A percentile compares a stretch with the other conserved stretches of the same genome.
phyloP scores from a whole-genome alignment of 2,888 invertebrate genomes.

The Chrysolina americana region DNA sequence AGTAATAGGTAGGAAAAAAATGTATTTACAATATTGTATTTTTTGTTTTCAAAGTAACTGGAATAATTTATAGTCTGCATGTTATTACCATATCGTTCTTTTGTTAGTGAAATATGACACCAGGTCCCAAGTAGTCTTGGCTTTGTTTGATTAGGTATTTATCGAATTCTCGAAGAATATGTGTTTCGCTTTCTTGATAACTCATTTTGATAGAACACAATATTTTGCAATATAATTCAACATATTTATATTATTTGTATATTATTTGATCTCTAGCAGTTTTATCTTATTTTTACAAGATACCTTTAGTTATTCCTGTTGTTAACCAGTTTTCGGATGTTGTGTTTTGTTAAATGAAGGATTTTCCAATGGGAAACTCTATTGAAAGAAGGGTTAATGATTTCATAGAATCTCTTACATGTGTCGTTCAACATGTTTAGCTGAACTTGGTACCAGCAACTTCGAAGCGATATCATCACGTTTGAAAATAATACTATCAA shows the following conservation, averaged over 20 bases:
- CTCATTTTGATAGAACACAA: background rate
- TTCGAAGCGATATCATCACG: too few relatives aligned
- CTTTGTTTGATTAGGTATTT: background rate
- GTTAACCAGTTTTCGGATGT: background rate
- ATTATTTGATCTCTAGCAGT: background rate
- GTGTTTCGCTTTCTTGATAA: background rate
- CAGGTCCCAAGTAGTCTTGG: background rate
- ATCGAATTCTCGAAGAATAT: background rate
- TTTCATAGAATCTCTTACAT: too few relatives aligned
- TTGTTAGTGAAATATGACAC: background rate
- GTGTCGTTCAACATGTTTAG: too few relatives aligned
- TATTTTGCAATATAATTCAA: background rate
- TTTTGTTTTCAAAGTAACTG: background rate
- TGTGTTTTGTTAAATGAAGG: background rate
- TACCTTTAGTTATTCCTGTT: background rate
- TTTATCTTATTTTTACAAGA: background rate
- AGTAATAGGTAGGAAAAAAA: background rate
- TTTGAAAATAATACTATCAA: too few relatives aligned
- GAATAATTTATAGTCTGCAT: background rate
- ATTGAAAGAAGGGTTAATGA: background rate
- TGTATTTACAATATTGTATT: background rate
- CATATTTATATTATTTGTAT: background rate
- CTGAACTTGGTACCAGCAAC: too few relatives aligned
- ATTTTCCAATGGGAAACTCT: background rate
- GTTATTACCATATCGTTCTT: background rate